A percentile compares a stretch with the other conserved stretches of the same genome.
Conservation (phyloP, 2,797 vertebrate genomes). For the Poecilia wingei region DNA sequence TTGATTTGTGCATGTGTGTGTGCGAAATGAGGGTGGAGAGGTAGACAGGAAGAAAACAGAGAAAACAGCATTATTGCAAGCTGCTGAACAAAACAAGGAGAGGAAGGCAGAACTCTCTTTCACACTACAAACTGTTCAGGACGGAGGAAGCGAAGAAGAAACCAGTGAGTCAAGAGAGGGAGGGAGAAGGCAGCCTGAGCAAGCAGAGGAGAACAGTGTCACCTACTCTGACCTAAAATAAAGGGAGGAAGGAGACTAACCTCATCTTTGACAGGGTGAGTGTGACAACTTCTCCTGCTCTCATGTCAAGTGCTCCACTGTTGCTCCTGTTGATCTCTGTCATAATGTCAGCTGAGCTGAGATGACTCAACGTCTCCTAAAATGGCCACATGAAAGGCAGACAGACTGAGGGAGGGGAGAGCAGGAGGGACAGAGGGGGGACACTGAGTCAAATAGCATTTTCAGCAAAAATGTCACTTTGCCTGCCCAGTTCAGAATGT, state of each 20-base stretch:
- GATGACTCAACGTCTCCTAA: conserved; percentile 72
- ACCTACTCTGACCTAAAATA: conserved; percentile 40
- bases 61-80: conserved; percentile 30
- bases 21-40: conserved; percentile 60
- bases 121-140: conserved; percentile 52
- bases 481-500: conserved; percentile 65
- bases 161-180: conserved; percentile 29
- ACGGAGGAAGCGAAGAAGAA: conserved; percentile 59
- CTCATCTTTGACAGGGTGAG: conserved; percentile 65
- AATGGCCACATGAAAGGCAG: conserved; percentile 71
- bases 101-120: conserved; percentile 46
- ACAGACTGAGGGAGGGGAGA: conserved; percentile 31
- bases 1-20: conserved; percentile 60
- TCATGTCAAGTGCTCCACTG: conserved; percentile 38
- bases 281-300: conserved; percentile 62
- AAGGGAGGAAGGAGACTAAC: conserved; percentile 44
- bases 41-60: conserved; percentile 63
- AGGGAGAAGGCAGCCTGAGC: conserved; percentile 39
- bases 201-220: conserved; percentile 33
- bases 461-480: conserved; percentile 74
- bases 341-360: conserved; percentile 58
- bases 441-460: conserved; percentile 70
- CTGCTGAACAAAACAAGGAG: conserved; percentile 41
- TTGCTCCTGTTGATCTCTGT: conserved; percentile 48
- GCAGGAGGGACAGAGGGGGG: conserved; percentile 47